Conservation (phyloP, 2,113 vertebrate species). For the Gila orcuttii region DNA sequence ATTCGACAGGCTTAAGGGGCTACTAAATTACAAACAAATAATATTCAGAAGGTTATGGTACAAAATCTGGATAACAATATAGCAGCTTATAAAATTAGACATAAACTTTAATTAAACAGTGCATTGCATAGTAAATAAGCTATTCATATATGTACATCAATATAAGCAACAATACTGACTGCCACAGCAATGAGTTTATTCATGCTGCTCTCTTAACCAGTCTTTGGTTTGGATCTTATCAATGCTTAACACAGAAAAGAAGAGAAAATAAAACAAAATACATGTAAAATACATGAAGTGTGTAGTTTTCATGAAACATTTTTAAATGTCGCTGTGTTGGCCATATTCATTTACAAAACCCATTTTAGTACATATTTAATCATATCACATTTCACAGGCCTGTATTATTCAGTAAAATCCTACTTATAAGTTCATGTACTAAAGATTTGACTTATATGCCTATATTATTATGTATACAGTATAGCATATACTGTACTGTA, state of each 20-base stretch:
- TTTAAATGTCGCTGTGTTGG: neutral
- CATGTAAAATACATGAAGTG: neutral
- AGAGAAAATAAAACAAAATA: neutral
- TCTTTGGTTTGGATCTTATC: constrained; percentile 52
- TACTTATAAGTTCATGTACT: neutral
- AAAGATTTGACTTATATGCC: neutral
- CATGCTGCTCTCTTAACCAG: constrained; percentile 36
- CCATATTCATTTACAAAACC: neutral
- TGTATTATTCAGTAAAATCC: constrained; percentile 2
- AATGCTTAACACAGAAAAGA: neutral
- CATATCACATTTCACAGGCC: constrained; percentile 2
- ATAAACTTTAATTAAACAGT: constrained; percentile 59
- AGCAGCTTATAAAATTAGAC: constrained; percentile 41
- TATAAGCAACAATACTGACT: constrained; percentile 56
- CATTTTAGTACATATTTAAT: neutral
- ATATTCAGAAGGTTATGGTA: neutral
- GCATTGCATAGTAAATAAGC: constrained; percentile 51
- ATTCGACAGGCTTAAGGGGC: neutral
- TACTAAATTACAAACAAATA: neutral
- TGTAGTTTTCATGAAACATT: neutral
- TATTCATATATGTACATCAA: constrained; percentile 74
- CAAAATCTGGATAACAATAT: constrained; percentile 45
- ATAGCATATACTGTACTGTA: neutral
- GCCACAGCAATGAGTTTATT: constrained; percentile 29
- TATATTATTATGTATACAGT: neutral